These are phyloP conservation scores for Pachycephala philippinensis DNA, from an alignment of 2,113 vertebrate species.

Conservation along the genomic window DNA sequence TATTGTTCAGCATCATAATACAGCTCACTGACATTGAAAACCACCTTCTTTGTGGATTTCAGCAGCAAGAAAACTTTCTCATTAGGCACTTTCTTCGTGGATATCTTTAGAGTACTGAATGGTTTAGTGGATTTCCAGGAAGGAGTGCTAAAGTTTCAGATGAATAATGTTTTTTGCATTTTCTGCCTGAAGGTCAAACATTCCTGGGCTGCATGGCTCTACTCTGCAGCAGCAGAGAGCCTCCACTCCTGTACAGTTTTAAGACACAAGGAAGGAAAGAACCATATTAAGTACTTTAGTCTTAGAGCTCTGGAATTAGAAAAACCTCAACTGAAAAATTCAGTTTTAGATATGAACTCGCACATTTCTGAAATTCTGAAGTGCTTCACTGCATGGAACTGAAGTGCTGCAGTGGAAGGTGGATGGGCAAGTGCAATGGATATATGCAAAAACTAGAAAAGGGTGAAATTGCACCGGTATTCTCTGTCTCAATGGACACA, in stretches of 20 bases:
- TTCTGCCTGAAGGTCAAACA: conserved; percentile 17
- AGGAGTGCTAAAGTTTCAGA: background rate
- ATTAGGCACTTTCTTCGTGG: background rate
- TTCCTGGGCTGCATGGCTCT: background rate
- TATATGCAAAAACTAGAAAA: background rate
- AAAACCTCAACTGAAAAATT: background rate
- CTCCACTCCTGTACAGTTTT: background rate
- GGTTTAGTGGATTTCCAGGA: conserved; percentile 11
- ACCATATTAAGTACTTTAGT: background rate
- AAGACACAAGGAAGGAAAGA: background rate
- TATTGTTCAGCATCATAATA: background rate
- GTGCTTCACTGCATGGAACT: background rate
- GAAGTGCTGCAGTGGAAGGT: background rate
- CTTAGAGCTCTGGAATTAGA: background rate
- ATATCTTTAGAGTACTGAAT: background rate
- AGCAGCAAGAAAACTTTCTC: conserved; percentile 16
- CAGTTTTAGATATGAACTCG: background rate
- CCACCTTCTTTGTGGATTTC: background rate
- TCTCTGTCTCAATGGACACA: background rate
- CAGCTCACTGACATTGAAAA: conserved; percentile 28
- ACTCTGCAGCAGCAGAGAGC: background rate
- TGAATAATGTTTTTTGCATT: background rate
- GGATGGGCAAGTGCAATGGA: background rate
- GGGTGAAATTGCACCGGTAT: background rate
- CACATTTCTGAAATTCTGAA: background rate